These are phyloP conservation scores for Eucidaris tribuloides DNA, from an alignment of 35 echinoderm and acorn worm genomes.

Conservation along the genomic window DNA sequence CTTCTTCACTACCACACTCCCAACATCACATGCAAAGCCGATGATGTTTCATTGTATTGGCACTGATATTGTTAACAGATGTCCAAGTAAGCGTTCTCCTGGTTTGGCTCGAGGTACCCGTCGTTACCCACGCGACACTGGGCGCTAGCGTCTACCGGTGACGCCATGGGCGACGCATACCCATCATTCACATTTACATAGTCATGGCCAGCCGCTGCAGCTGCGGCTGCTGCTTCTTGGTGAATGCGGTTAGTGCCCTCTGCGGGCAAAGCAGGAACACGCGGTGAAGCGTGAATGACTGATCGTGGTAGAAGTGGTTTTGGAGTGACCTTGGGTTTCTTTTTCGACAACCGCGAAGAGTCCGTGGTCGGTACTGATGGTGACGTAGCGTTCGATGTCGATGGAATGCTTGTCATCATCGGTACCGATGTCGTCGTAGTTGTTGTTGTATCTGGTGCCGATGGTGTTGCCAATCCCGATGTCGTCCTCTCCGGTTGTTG, in stretches of 20 bases:
- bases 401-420: not conserved
- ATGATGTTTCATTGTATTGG: too few relatives aligned
- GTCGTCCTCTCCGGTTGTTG: not conserved
- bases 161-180: not conserved
- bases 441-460: not conserved
- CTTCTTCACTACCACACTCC: too few relatives aligned
- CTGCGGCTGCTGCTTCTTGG: not conserved
- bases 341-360: too few relatives aligned
- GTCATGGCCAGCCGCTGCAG: too few relatives aligned
- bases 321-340: conserved; percentile 1
- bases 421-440: not conserved
- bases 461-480: not conserved
- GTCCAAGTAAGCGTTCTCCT: too few relatives aligned
- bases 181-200: conserved; percentile 13
- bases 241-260: not conserved
- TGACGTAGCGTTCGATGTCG: not conserved
- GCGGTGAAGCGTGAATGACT: not conserved
- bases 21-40: too few relatives aligned
- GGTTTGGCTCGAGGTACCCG: not conserved
- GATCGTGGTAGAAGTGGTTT: not conserved
- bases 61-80: too few relatives aligned
- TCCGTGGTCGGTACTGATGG: not conserved
- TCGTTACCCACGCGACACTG: not conserved
- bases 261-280: not conserved
- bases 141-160: not conserved